These are phyloP conservation scores for Fregetta grallaria DNA, from an alignment of 2,113 vertebrate genomes.

Conservation along the genomic window DNA sequence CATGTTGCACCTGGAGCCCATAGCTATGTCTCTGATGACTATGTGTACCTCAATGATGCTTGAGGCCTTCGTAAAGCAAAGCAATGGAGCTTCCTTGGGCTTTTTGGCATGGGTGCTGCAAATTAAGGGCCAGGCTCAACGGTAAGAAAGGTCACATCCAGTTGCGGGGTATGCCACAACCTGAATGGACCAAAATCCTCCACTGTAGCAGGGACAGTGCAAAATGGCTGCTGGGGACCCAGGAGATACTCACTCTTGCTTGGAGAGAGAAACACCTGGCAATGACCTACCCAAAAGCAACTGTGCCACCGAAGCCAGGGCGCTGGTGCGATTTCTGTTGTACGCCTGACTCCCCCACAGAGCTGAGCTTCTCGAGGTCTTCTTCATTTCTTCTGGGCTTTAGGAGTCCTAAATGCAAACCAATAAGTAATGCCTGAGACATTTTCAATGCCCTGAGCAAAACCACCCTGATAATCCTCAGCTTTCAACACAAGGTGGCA, in stretches of 20 bases:
- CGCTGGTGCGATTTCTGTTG: not conserved
- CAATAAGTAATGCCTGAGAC: not conserved
- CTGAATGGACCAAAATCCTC: not conserved
- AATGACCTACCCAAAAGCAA: not conserved
- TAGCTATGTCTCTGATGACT: not conserved
- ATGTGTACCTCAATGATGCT: not conserved
- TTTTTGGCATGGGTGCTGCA: not conserved
- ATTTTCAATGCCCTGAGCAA: not conserved
- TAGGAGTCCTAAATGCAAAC: not conserved
- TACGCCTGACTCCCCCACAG: not conserved
- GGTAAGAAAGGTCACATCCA: not conserved
- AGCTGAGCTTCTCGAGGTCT: not conserved
- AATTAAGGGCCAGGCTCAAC: not conserved
- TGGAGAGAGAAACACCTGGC: not conserved
- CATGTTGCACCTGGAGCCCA: not conserved
- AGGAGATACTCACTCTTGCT: not conserved
- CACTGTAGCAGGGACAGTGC: not conserved
- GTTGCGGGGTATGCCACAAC: not conserved
- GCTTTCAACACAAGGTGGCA: conserved; percentile 39
- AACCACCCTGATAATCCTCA: not conserved
- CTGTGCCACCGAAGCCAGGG: not conserved
- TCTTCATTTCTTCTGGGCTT: not conserved
- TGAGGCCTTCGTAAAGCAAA: not conserved
- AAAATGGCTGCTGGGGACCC: not conserved
- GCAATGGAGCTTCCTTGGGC: not conserved